Evolutionary conservation across 2,888 invertebrate species (phyloP), one percentile per base, ranked within the genome.

Genomic region (Lathronympha strigana): DNA sequence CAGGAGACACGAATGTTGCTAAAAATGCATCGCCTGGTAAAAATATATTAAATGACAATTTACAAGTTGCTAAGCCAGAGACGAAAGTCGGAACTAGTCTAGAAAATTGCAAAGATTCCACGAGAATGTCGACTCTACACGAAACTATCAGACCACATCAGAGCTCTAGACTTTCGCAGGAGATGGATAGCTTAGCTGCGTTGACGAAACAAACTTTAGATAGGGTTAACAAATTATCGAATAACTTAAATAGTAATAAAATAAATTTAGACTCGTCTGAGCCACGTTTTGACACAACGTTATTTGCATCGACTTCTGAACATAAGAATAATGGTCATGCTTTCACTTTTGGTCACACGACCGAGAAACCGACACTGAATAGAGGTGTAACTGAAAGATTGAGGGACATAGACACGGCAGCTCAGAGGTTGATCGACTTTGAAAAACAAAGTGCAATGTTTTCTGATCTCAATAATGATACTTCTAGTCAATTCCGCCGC

Each of bases 161-260:
- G 80, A 83, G 71, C 70, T 87, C 88, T 71, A 87, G 92, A 81
- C 87, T 92, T 78, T 91, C 92, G 61, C 93, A 93, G 74, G 92
- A 93, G 79, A 93, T 95, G 90, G 94, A 95, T 74, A 94, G 93
- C 76, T 87, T 95, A 80, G 93, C 94, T 69, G 94, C 93, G 36
- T 88, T 94, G 75, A 94, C 95, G 60, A 93, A 93, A 82, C 94
- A 94, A 76, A 94, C 95, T 50, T 92, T 95, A 88, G 94, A 94
- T 81, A 93, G 94, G 78, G 94, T 95, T 76, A 94, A 94, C 83
- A 93, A 93, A 86, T 92, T 95, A 79, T 90, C 93, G 69, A 93
- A 85, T 86, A 93, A 92, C 85, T 88, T 90, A 86, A 88, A 81
- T 88, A 91, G 84, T 83, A 88, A 85, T 87, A 91, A 90, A 81